Base-by-base conservation (phyloP, 1,140 invertebrate genomes). In the Zelostemma sp. region DNA sequence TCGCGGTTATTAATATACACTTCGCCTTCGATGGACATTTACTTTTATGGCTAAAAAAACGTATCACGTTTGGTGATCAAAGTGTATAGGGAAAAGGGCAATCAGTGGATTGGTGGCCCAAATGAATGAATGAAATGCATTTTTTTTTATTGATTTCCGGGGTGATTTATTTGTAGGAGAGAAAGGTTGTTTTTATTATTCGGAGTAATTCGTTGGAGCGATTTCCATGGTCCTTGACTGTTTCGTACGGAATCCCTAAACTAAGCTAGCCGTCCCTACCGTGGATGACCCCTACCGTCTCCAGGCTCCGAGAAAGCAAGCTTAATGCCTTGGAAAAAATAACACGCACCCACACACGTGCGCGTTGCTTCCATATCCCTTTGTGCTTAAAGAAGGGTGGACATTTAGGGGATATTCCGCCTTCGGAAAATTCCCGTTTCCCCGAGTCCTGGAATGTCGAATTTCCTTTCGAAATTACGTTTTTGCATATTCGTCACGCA, bases 301-400 rank as follows among this genome's bases (percentile, higher is more conserved):
- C 64, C 67, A 69, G 55, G 63, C 59, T 76, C 74, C 71, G 72
- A 78, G 71, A 78, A 79, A 78, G 73, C 79, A 76, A 80, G 81
- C 81, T 82, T 83, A 84, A 84, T 83, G 81, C 79, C 73, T 84
- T 75, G 81, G 82, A 84, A 84, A 83, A 84, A 83, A 84, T 84
- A 84, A 84, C 82, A 77, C 74, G 75, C 76, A 69, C 76, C 68
- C 70, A 58, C 38, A 49, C 56, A 61, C 54, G 58, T 68, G 50
- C 74, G 70, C 64, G 65, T 58, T 68, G 76, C 64, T 80, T 60
- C 72, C 73, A 69, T 78, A 70, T 79, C 69, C 73, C 71, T 75
- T 78, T 78, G 64, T 73, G 64, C 61, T 59, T 38, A 65, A 67
- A 72, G 55, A 70, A 80, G 78, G 79, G 80, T 81, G 78, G 77